Evolutionary conservation across 1,140 invertebrate species (phyloP).

Genomic region (Sitobion miscanthi): DNA sequence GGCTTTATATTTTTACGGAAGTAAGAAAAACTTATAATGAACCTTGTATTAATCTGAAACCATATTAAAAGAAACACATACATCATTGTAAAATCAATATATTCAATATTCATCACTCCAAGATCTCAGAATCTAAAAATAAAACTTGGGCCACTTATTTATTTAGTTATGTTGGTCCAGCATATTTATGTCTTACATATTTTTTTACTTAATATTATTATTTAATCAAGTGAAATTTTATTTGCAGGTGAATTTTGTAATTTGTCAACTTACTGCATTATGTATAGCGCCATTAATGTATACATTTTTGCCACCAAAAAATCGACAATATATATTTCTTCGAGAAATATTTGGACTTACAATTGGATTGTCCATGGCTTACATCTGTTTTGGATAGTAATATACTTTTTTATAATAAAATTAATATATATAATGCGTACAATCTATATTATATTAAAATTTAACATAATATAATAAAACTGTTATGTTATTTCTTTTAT

Average conservation of each 20-base stretch:
- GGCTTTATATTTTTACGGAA: too few relatives aligned
- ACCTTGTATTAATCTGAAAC: too few relatives aligned
- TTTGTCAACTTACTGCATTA: slow-evolving; percentile 80
- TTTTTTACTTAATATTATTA: too few relatives aligned
- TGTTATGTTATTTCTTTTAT: not conserved
- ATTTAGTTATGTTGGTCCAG: too few relatives aligned
- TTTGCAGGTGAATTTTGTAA: slow-evolving; percentile 82
- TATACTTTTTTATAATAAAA: slow-evolving; percentile 60
- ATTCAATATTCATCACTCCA: too few relatives aligned
- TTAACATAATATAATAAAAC: not conserved
- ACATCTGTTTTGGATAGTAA: slow-evolving; percentile 89
- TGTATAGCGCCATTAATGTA: slow-evolving; percentile 76
- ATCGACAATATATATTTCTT: slow-evolving; percentile 71
- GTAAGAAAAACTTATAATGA: too few relatives aligned
- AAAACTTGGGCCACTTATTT: too few relatives aligned
- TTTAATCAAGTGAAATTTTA: slow-evolving; percentile 59
- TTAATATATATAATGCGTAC: not conserved
- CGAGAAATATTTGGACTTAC: slow-evolving; percentile 68
- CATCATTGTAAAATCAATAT: too few relatives aligned
- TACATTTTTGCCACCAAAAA: slow-evolving; percentile 72
- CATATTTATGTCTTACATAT: too few relatives aligned
- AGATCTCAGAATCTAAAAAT: too few relatives aligned
- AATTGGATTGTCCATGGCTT: slow-evolving; percentile 78
- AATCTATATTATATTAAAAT: not conserved
- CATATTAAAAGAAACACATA: too few relatives aligned